Evolutionary conservation across 1,140 invertebrate species (phyloP), one percentile per base, ranked within the genome.

Genomic region (Harpegnathos saltator): DNA sequence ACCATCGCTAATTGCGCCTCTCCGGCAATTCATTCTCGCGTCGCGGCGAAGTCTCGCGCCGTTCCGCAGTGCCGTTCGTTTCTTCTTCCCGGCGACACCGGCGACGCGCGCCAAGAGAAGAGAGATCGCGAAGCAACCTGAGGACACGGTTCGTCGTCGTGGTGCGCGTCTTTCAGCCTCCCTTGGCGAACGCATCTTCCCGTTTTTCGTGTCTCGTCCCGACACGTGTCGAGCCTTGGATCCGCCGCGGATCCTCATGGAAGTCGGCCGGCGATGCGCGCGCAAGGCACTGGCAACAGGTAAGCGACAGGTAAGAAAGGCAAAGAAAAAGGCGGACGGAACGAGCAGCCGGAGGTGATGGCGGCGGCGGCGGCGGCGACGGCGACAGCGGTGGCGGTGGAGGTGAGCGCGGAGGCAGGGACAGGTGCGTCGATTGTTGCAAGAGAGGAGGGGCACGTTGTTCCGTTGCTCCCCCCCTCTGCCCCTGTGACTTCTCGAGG

Each of bases 241-340:
- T 71, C 52, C 15, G n/a, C 58, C n/a, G 56, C 22, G 66, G 38
- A 33, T 50, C n/a, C 19, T 22, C 24, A 29, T 19, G 26, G 54
- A 50, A 38, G 4, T 58, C 50, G 33, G 52, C 63, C 48, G 44
- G 68, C 38, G 56, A 74, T 69, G 90, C 86, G 87, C 85, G 85
- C 86, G 87, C 85, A 89, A 59, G 68, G n/a, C n/a, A n/a, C 72
- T 72, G 80, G 91, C 92, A 93, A 93, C 92, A 93, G 91, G 92
- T 92, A 92, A 89, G 85, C 48, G 63, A 68, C 72, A 84, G 75
- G 80, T 74, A 58, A 80, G 84, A 82, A 44, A 52, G 62, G 29
- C 56, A 63, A 62, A 44, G 29, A 65, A 63, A 62, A 44, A 63
- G 26, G 54, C 19, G 73, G 5, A 59, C 15, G 14, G n/a, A n/a